These are phyloP conservation scores for Atlantisia rogersi DNA, from an alignment of 2,113 vertebrate species.

Conservation along the genomic window DNA sequence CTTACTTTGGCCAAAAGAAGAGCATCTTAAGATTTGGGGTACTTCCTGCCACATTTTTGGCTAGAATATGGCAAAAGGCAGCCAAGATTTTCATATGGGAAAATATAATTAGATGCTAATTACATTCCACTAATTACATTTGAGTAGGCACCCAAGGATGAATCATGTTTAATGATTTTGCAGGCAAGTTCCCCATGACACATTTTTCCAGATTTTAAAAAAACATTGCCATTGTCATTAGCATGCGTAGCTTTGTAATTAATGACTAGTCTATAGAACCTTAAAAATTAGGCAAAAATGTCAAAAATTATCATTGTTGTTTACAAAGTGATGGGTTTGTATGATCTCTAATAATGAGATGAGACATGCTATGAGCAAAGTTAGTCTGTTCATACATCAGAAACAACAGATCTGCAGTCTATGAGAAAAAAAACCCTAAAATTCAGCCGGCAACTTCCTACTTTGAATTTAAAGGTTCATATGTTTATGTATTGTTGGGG, in stretches of 20 bases:
- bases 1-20: not conserved
- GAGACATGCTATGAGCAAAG: not conserved
- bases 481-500: not conserved
- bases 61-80: not conserved
- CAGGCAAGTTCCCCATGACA: conserved; percentile 52
- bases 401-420: fast-evolving
- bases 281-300: not conserved
- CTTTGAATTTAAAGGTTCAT: not conserved
- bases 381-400: not conserved
- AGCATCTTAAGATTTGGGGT: not conserved
- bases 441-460: not conserved
- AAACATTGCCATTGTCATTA: conserved; percentile 23
- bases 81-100: conserved; percentile 56
- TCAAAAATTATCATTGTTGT: not conserved
- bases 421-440: not conserved
- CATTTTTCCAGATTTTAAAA: conserved; percentile 35
- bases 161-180: conserved; percentile 70
- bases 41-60: conserved; percentile 18
- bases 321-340: not conserved
- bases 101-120: conserved; percentile 84
- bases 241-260: conserved; percentile 25
- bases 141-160: conserved; percentile 72
- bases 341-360: not conserved
- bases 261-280: not conserved
- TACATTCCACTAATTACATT: conserved; percentile 80